phyloP scores from a whole-genome alignment of 2,888 invertebrate genomes.

The Diachrysia chrysitis region DNA sequence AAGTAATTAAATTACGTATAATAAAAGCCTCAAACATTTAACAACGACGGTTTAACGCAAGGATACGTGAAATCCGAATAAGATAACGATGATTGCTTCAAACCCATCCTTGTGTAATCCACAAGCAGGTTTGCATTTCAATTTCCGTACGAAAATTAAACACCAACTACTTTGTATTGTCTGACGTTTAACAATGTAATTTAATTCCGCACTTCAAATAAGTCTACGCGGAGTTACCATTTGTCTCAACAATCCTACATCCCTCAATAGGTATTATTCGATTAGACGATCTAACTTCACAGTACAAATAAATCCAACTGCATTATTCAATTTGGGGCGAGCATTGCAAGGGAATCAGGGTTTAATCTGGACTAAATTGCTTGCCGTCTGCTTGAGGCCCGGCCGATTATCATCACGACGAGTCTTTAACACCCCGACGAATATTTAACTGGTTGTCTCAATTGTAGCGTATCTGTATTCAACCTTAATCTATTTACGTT shows the following conservation, averaged over 20 bases:
- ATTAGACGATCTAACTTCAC: constrained; percentile 69
- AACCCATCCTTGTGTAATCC: constrained; percentile 32
- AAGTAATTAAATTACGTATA: constrained; percentile 2
- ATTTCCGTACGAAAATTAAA: constrained; percentile 44
- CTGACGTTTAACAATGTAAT: constrained; percentile 53
- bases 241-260: constrained; percentile 47
- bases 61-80: constrained; percentile 38
- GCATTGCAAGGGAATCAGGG: constrained; percentile 71
- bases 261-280: constrained; percentile 73
- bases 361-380: constrained; percentile 76
- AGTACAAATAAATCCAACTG: constrained; percentile 74
- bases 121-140: constrained; percentile 36
- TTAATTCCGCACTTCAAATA: constrained; percentile 59
- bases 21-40: background rate
- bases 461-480: constrained; percentile 30
- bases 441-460: constrained; percentile 67
- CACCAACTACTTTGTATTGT: constrained; percentile 33
- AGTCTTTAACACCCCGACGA: constrained; percentile 62
- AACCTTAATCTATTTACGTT: constrained; percentile 16
- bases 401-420: constrained; percentile 66
- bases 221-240: constrained; percentile 43
- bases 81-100: constrained; percentile 41
- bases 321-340: constrained; percentile 72
- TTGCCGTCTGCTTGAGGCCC: constrained; percentile 69
- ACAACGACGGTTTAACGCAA: constrained; percentile 5